phyloP scores from a whole-genome alignment of 2,888 invertebrate species.

The Drosophila kokeensis region DNA sequence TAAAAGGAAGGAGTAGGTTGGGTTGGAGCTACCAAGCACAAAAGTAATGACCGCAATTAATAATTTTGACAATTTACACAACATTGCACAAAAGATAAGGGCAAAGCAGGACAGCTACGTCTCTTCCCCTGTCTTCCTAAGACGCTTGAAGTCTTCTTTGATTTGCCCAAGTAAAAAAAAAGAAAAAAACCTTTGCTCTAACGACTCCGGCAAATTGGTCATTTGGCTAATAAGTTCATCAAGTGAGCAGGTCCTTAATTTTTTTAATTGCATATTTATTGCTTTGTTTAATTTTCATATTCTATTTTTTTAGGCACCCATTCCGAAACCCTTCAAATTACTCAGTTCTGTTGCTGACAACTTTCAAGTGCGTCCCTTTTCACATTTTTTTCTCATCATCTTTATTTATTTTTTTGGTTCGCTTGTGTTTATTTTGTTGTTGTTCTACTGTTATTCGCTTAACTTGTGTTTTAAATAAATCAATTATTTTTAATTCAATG shows the following conservation, averaged over 20 bases:
- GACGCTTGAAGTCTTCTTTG: conserved; percentile 30
- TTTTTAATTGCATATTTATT: conserved; percentile 58
- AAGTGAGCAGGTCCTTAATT: conserved; percentile 25
- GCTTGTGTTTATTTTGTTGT: conserved; percentile 1
- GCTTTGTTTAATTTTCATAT: conserved; percentile 28
- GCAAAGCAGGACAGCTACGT: conserved; percentile 5
- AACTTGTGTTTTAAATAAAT: conserved; percentile 74
- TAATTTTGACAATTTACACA: conserved; percentile 82
- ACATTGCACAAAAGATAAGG: conserved; percentile 68
- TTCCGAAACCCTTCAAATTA: conserved; percentile 26
- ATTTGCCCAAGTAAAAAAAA: conserved; percentile 22
- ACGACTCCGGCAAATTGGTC: conserved; percentile 30
- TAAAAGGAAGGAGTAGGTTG: not conserved
- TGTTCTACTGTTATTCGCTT: conserved; percentile 34
- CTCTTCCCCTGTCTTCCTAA: too few species aligned
- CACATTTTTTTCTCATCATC: conserved; percentile 1
- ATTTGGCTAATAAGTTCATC: conserved; percentile 48
- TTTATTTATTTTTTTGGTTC: not conserved
- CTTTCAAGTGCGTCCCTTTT: conserved; percentile 44
- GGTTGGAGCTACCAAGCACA: not conserved
- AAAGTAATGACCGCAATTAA: conserved; percentile 77
- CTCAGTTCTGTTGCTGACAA: conserved; percentile 48
- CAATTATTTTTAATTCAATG: conserved; percentile 79
- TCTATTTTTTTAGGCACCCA: not conserved
- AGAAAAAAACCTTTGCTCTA: not conserved